Percentiles rank a stretch among this genome's conserved stretches.
phyloP scores from a whole-genome alignment of 2,888 invertebrate genomes.

The Malthinus flaveolus region DNA sequence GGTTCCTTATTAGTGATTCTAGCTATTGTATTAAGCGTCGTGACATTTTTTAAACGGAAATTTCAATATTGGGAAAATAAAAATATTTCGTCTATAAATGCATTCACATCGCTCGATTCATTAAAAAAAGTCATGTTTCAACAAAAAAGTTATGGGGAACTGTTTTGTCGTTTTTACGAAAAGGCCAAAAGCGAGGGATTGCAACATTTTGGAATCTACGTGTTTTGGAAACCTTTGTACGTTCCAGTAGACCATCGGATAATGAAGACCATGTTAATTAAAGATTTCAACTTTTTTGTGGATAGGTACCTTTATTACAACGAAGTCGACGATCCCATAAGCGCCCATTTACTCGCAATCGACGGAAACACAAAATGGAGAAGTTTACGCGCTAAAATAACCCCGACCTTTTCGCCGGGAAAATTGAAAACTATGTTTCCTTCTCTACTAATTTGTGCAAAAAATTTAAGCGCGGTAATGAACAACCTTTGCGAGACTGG shows the following conservation, averaged over 20 bases:
- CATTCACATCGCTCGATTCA: slow-evolving; percentile 11
- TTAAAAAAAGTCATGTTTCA: not conserved
- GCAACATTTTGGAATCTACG: not conserved
- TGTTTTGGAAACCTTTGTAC: not conserved
- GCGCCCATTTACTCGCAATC: slow-evolving; percentile 59
- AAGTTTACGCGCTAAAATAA: slow-evolving; percentile 58
- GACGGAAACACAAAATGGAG: slow-evolving; percentile 63
- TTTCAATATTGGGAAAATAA: slow-evolving; percentile 25
- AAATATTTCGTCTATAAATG: slow-evolving; percentile 14
- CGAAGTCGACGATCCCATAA: slow-evolving; percentile 60
- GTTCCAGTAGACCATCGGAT: slow-evolving; percentile 21
- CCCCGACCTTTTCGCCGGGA: slow-evolving; percentile 44
- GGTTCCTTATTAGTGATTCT: no score
- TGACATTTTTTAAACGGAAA: no score
- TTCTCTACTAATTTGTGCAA: no score
- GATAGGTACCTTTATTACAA: slow-evolving; percentile 63
- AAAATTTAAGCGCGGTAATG: no score
- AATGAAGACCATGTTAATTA: slow-evolving; percentile 55
- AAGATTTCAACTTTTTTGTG: slow-evolving; percentile 62
- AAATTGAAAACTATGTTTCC: no score
- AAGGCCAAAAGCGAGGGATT: not conserved
- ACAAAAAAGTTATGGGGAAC: not conserved
- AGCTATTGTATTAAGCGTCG: no score
- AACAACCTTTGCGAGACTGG: no score
- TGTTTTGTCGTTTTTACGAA: not conserved